Evolutionary conservation across 92 coral and sea anemone species (phyloP), one percentile per base, ranked within the genome.

Genomic region (Palythoa grandis): DNA sequence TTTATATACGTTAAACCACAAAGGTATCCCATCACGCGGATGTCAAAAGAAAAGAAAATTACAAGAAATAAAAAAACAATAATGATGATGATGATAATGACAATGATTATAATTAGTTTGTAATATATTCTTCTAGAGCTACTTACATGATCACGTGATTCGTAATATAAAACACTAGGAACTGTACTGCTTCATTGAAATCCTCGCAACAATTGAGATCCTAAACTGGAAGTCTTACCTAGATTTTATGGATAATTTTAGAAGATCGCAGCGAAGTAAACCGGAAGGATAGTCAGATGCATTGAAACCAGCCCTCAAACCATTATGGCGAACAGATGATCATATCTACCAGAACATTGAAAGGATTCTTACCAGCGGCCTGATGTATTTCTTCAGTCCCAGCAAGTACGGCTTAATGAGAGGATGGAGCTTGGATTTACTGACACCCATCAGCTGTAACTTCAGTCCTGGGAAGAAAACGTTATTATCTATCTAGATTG

Each of bases 291-390:
- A 14, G 6, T 58, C 19, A 8, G 50, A 43, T 43, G 7, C 50
- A 43, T 43, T 43, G 50, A 43, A 43, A 43, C 50, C 7, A 3
- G 35, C 50, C 6, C 50, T 8, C 50, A 43, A 43, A 8, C 50
- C 50, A 43, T 5, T 8, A 0, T 43, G 14, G 60, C 11, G 52
- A 71, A 39, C 37, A 19, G 25, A 66, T 12, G 11, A 29, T 48
- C 20, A 7, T 15, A n/a, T 72, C 74, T 69, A 13, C 4, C 9
- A 11, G 19, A 69, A 69, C 74, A 10, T 2, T 24, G 19, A 69
- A 25, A 9, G 4, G 11, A 7, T 71, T 17, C 98, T 90, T 58
- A 94, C 98, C 98, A 94, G 50, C 1, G 98, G 95, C 22, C 92
- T 91, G 35, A 87, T 87, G 74, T 72, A 76, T 47, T 84, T 83